Base-by-base conservation (phyloP, 2,113 vertebrate genomes). In the Odontesthes bonariensis region DNA sequence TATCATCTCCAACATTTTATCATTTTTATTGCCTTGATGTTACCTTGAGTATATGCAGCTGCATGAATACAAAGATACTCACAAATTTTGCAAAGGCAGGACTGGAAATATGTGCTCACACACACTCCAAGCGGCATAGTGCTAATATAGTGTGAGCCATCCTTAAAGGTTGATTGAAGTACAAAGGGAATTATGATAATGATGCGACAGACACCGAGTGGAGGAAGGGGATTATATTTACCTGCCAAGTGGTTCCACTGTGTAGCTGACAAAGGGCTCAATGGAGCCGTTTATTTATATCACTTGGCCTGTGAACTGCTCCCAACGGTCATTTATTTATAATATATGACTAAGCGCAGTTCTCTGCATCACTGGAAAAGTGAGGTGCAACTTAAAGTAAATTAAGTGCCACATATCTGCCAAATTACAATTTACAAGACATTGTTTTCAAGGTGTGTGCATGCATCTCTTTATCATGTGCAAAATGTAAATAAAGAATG, bases 151-250 rank as follows among this genome's bases (percentile, higher is more conserved):
- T 46, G 44, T 32, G 61, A 81, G 20, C 35, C 58, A 55, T 59
- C 73, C 81, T 70, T 72, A 70, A 70, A 78, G 81, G 76, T 19
- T 67, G 40, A 60, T 58, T 67, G 70, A 79, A 79, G 76, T 85
- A 88, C 73, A 81, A 71, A 86, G 79, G 82, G 62, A 20, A 49
- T 81, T 53, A 69, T 76, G 73, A 31, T 73, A 69, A 73, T 69
- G 79, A 56, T 9, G 12, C 40, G 9, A 42, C 9, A 42, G 40
- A 38, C 10, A 10, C 35, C 4, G 1, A 52, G 46, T 14, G 19
- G 62, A 38, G 51, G 27, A 73, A 35, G 27, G 66, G 71, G 54
- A 40, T 65, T 79, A 53, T 54, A 70, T 88, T 82, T 82, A 78
- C 66, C 73, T 77, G 67, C 61, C 53, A 69, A 69, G 51, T 1